Percentiles rank a stretch among this genome's conserved stretches.
Evolutionary conservation across 2,113 vertebrate species (phyloP).

Genomic region (Hoplias malabaricus): DNA sequence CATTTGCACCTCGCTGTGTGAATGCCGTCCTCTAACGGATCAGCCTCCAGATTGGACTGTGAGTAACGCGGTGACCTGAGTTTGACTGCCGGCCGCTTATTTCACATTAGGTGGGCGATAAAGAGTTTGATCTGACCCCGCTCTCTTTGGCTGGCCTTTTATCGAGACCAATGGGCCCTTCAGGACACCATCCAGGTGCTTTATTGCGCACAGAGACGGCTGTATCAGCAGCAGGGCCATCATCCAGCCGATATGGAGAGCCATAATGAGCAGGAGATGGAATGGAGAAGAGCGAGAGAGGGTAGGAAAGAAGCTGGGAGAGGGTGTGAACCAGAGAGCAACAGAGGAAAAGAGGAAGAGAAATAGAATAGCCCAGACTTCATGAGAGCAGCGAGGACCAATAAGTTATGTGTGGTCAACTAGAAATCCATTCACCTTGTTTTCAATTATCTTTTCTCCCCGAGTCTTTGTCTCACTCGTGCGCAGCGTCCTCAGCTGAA

Average conservation of each 20-base stretch:
- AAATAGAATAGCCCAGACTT: not conserved
- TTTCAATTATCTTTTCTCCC: conserved; percentile 12
- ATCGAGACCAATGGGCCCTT: conserved; percentile 67
- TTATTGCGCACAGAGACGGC: conserved; percentile 63
- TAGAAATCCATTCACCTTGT: conserved; percentile 6
- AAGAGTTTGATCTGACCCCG: conserved; percentile 70
- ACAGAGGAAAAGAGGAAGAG: not conserved
- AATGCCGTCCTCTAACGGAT: conserved; percentile 29
- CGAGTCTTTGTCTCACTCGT: not conserved
- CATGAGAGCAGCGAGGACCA: not conserved
- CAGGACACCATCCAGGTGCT: conserved; percentile 63
- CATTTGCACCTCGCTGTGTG: conserved; percentile 36
- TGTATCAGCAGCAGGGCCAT: conserved; percentile 60
- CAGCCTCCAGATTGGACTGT: conserved; percentile 39
- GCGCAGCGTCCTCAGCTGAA: conserved; percentile 14
- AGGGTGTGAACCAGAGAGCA: conserved; percentile 37
- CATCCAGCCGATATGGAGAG: conserved; percentile 59
- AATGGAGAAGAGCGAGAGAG: conserved; percentile 45
- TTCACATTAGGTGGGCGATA: conserved; percentile 66
- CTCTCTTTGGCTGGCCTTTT: conserved; percentile 57
- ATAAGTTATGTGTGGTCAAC: conserved; percentile 23
- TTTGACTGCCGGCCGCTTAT: conserved; percentile 52
- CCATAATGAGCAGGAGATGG: conserved; percentile 65
- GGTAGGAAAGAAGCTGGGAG: conserved; percentile 43
- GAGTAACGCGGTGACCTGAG: conserved; percentile 28